Evolutionary conservation across 2,888 invertebrate genomes (phyloP), one percentile per base, ranked within the genome.

Genomic region (Parelbella ahira): DNA sequence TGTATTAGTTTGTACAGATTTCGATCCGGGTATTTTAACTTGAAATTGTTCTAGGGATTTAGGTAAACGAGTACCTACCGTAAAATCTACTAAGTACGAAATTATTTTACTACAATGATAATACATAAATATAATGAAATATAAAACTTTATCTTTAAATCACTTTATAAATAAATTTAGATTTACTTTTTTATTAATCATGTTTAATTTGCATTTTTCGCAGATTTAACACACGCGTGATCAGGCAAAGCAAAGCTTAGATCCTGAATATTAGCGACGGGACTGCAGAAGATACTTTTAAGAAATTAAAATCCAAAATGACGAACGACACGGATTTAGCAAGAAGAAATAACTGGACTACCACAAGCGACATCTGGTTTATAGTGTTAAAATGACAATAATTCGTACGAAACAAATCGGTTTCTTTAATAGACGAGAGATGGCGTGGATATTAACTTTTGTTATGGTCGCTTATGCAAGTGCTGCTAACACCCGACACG

Each of bases 401-500:
- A 56, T 41, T 49, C 49, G 45, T 18, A 13, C 37, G 32, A 38
- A 38, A 13, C 37, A 37, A 46, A 47, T 44, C 49, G 50, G 56
- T 63, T 58, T 47, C 11, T 23, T 24, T 30, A 45, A 37, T 1
- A 9, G 11, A 21, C 44, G 9, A 28, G 48, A 80, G 77, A 81
- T 86, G 81, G 75, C 80, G 68, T 50, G 70, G 37, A 42, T 71
- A 20, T 28, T 72, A 15, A 28, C 80, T 34, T 32, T 77, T 10
- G 38, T 72, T 2, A 25, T 71, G 34, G 49, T 55, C 21, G 45
- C 58, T 1, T 50, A 54, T 25, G 51, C 49, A 21, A 38, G 56
- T 45, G 68, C 59, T 60, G 58, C 69, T 2, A 60, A 51, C 23
- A 46, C 60, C 1, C 51, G 54, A 11, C 71, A 63, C 62, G 83